Evolutionary conservation across 2,888 invertebrate genomes (phyloP).

Genomic region (Andrena chrysosceles): DNA sequence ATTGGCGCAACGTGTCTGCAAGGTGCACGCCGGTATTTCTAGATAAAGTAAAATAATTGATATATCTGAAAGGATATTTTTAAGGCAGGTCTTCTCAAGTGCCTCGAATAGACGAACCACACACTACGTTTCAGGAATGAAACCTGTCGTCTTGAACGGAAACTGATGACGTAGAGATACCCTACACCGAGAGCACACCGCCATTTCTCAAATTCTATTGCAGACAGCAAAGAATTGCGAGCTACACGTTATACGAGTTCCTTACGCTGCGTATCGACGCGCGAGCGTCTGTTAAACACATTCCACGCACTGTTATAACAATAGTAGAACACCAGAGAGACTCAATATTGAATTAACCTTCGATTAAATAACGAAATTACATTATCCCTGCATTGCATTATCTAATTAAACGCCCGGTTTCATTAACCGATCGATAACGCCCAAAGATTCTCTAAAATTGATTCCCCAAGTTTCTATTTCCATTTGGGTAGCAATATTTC

Average conservation of each 20-base stretch:
- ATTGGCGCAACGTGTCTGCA: slow-evolving; percentile 27
- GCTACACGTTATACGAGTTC: neutral
- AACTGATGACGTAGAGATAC: slow-evolving; percentile 25
- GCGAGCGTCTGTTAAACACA: neutral
- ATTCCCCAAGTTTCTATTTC: neutral
- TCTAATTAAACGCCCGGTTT: neutral
- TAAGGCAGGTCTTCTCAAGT: neutral
- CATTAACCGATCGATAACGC: slow-evolving; percentile 15
- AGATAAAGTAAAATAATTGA: neutral
- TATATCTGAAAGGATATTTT: neutral
- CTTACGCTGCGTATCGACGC: neutral
- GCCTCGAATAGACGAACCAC: neutral
- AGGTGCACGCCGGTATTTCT: slow-evolving; percentile 7
- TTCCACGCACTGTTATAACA: neutral
- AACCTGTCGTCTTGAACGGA: neutral
- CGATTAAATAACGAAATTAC: neutral
- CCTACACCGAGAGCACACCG: neutral
- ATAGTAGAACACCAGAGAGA: neutral
- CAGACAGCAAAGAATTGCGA: slow-evolving; percentile 9
- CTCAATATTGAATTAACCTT: neutral
- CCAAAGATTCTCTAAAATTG: neutral
- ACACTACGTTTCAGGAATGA: neutral
- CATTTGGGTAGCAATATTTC: slow-evolving; percentile 24
- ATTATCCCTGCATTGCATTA: too few species aligned
- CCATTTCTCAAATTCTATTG: slow-evolving; percentile 42